Evolutionary conservation across 2,888 invertebrate genomes (phyloP).

Genomic region (Apodemia duryi): DNA sequence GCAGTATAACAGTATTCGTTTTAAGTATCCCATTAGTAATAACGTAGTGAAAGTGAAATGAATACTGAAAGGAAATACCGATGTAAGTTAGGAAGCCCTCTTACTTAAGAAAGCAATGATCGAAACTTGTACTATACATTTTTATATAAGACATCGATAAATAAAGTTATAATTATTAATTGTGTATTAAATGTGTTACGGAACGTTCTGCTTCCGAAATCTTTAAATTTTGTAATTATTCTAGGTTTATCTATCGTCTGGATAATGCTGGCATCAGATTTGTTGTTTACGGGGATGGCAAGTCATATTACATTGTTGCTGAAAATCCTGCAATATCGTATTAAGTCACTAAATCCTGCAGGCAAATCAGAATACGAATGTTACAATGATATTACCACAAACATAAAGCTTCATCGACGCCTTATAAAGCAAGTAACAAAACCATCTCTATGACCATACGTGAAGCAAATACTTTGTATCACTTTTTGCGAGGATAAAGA

Average conservation of each 20-base stretch:
- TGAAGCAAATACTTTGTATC: too few species aligned
- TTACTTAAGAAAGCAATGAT: too few species aligned
- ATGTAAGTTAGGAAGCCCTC: too few species aligned
- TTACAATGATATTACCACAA: conserved; percentile 51
- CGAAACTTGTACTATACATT: too few species aligned
- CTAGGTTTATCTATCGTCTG: conserved; percentile 32
- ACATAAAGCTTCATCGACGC: conserved; percentile 63
- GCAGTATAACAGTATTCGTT: too few species aligned
- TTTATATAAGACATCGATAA: too few species aligned
- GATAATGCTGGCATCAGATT: conserved; percentile 48
- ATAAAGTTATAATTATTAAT: too few species aligned
- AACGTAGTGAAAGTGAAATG: too few species aligned
- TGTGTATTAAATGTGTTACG: not conserved
- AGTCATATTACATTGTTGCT: conserved; percentile 63
- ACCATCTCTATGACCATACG: not conserved
- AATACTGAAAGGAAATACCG: too few species aligned
- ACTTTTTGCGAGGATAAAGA: too few species aligned
- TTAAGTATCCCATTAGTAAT: too few species aligned
- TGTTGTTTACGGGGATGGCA: conserved; percentile 64
- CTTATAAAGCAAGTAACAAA: conserved; percentile 47
- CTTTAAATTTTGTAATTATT: not conserved
- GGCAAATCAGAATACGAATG: conserved; percentile 45
- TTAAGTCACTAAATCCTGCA: conserved; percentile 44
- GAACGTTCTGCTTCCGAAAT: conserved; percentile 9
- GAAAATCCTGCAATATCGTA: conserved; percentile 51